Base-by-base conservation (phyloP, 2,888 invertebrate genomes). In the Caenorhabditis drosophilae region DNA sequence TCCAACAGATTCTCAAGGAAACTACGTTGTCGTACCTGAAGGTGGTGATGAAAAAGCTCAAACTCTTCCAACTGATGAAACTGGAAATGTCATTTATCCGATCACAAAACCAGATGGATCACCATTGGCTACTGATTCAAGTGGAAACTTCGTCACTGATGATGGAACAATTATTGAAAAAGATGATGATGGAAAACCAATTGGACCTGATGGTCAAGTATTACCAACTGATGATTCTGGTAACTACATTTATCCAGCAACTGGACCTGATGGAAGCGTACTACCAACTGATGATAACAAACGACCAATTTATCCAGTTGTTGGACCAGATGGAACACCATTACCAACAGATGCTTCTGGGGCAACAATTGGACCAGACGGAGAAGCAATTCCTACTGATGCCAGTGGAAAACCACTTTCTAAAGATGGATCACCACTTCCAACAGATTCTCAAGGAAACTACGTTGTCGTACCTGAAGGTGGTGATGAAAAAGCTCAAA, bases 1-100 rank as follows among this genome's bases (percentile, higher is more conserved):
- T 42, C 76, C 76, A 4, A 76, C 77, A 9, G 77, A 76, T 44
- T 59, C 57, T 26, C 41, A 49, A 16, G 74, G 77, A 16, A 61
- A 59, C 25, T 40, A 27, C 16, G 53, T 78, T 26, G 42, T 59
- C 23, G 68, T 76, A 11, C 54, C 75, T 2, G 46, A 35, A 31
- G 54, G 42, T 16, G 42, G 71, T 1, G 69, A 70, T 16, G 75
- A 70, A 44, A 36, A 23, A 9, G 50, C 42, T 15, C 54, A 73
- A 16, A 40, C 55, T n/a, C 58, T 79, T 36, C 60, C 79, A 76
- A 47, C 69, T 49, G 53, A 63, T 35, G 57, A 49, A 4, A 27
- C 53, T 26, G 70, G 75, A 22, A 49, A 49, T n/a, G 23, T 49
- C 23, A 41, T 56, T 40, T 46, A 62, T 45, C 63, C 63, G 9